Percentiles rank a stretch among this genome's conserved stretches.
These are phyloP conservation scores for Micrasema minimum DNA, from an alignment of 1,140 invertebrate genomes.

Conservation along the genomic window DNA sequence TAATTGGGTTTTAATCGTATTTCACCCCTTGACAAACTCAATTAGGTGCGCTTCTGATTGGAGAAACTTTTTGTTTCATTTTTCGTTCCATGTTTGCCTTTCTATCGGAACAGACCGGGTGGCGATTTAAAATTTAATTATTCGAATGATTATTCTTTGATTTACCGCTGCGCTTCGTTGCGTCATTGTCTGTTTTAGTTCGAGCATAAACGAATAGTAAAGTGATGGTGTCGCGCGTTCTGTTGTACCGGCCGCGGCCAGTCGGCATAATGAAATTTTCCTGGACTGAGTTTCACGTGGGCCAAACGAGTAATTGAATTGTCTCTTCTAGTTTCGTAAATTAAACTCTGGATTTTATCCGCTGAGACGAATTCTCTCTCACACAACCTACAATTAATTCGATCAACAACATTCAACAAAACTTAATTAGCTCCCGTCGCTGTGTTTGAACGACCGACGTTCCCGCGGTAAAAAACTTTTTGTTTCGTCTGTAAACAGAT, in stretches of 20 bases:
- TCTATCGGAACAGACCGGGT: neutral
- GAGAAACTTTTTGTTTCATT: conserved; percentile 39
- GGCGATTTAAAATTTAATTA: conserved; percentile 46
- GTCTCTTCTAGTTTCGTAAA: conserved; percentile 34
- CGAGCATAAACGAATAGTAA: too few species aligned
- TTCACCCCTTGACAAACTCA: conserved; percentile 53
- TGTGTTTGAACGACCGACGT: conserved; percentile 9
- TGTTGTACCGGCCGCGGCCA: too few species aligned
- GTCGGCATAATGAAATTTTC: neutral
- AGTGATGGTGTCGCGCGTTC: too few species aligned
- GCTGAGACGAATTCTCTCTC: conserved; percentile 18
- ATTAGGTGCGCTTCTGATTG: conserved; percentile 53
- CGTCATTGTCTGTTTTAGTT: conserved; percentile 14
- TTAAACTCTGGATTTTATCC: conserved; percentile 31
- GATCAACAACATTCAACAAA: conserved; percentile 45
- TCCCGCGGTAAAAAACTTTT: neutral
- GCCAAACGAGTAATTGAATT: conserved; percentile 43
- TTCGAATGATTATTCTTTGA: conserved; percentile 51
- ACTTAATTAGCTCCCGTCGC: conserved; percentile 35
- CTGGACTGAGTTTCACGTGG: conserved; percentile 13
- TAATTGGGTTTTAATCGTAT: conserved; percentile 54
- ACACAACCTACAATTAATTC: conserved; percentile 36
- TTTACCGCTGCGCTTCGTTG: conserved; percentile 47
- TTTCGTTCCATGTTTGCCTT: conserved; percentile 21
- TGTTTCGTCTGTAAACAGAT: conserved; percentile 14